Base-by-base conservation (phyloP, 2,797 vertebrate species). In the Eutrigla gurnardus region DNA sequence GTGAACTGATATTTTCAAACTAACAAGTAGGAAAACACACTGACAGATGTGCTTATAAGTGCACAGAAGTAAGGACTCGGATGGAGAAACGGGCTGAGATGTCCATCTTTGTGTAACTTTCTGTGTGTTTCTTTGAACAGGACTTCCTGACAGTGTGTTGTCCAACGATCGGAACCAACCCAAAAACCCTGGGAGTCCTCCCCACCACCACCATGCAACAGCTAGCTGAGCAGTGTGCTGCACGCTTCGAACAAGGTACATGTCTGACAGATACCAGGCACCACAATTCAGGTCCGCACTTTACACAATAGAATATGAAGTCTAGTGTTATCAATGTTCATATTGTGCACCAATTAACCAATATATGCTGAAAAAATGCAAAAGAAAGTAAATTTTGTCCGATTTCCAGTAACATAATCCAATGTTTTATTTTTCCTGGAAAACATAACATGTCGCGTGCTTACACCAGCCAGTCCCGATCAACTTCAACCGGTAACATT, bases 141-240 rank as follows among this genome's bases (percentile, higher is more conserved):
- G 98, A 99, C 89, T 99, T 99, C 86, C 96, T 99, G 89, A 97
- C 94, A 2, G 92, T 99, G 57, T 97, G 94, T 3, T 97, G 96
- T 89, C 92, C 96, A 81, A 96, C 96, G 73, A 88, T 94, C 0
- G 94, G 95, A 40, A 89, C 75, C 37, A 95, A 96, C 54, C 92
- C 95, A 13, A 96, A 95, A 91, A 98, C 98, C 0, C 92, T 99
- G 76, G 96, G 96, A 0, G 94, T 97, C 6, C 93, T 94, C 58
- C 93, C 92, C 0, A 93, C 93, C 42, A 98, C 95, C 5, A 95
- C 87, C 0, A 88, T 96, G 40, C 90, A 95, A 57, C 93, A 96
- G 78, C 93, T 99, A 55, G 85, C 93, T 5, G 92, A 92, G 7
- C 96, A 97, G 80, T 99, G 98, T 52, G 96, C 96, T 0, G 93